Evolutionary conservation across 2,888 invertebrate genomes (phyloP).

Genomic region (Luffia ferchaultella): DNA sequence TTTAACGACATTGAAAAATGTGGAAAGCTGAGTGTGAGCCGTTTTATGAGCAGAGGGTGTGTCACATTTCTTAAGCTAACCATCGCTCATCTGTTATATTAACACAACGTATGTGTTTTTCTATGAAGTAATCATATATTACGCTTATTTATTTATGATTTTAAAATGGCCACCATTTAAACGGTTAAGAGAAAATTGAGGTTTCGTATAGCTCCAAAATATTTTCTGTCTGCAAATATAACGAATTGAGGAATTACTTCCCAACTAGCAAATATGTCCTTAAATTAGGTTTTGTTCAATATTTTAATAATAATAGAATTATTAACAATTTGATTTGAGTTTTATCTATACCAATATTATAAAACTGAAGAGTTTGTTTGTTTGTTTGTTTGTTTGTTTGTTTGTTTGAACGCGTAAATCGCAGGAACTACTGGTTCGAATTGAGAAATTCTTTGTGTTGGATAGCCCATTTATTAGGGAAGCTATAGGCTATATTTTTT

Average conservation of each 20-base stretch:
- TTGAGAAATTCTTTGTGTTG: too few relatives aligned
- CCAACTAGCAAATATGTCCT: background rate
- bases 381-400: too few relatives aligned
- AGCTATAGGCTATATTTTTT: too few relatives aligned
- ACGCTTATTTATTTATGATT: background rate
- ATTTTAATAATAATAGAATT: background rate
- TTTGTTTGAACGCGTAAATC: too few relatives aligned
- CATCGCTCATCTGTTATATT: background rate
- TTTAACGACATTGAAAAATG: slow-evolving; percentile 42
- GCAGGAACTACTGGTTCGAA: too few relatives aligned
- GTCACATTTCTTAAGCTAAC: background rate
- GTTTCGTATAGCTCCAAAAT: background rate
- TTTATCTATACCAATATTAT: too few relatives aligned
- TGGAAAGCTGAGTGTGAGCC: background rate
- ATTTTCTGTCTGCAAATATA: background rate
- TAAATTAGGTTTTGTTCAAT: background rate
- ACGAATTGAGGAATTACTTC: background rate
- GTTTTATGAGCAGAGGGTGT: background rate
- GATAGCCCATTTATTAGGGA: too few relatives aligned
- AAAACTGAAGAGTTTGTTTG: too few relatives aligned
- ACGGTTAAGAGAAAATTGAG: too few relatives aligned
- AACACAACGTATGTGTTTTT: background rate
- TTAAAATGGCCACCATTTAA: too few relatives aligned
- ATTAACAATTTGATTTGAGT: too few relatives aligned
- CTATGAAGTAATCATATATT: background rate